Evolutionary conservation across 2,888 invertebrate genomes (phyloP).

Genomic region (Noctuana brunneofusca): DNA sequence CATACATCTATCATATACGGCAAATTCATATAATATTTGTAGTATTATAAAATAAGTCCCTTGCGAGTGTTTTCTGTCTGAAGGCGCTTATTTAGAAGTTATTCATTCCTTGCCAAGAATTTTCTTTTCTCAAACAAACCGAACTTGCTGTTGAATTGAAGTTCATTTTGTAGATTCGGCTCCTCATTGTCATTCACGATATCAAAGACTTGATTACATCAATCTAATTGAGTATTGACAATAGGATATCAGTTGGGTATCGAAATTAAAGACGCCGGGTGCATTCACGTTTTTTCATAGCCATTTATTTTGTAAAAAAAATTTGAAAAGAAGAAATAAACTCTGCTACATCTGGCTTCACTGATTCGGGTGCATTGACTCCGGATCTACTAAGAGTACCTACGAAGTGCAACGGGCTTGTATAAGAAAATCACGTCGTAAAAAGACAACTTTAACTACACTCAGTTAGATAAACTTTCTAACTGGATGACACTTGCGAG

Average conservation of each 20-base stretch:
- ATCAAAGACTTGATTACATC: constrained; percentile 9
- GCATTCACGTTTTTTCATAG: constrained; percentile 24
- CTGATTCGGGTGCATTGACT: constrained; percentile 22
- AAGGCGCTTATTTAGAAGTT: no score
- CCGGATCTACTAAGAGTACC: constrained; percentile 23
- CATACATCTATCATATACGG: not conserved
- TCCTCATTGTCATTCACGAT: not conserved
- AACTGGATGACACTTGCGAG: not conserved
- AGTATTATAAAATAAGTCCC: not conserved
- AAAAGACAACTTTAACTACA: not conserved
- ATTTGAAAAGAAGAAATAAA: not conserved
- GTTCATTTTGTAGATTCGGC: not conserved
- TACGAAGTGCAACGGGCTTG: constrained; percentile 20
- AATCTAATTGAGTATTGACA: constrained; percentile 29
- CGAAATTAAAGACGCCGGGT: constrained; percentile 22
- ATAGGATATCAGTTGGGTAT: constrained; percentile 21
- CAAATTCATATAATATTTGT: not conserved
- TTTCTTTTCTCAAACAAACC: no score
- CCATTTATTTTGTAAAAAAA: constrained; percentile 18
- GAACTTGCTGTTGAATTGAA: not conserved
- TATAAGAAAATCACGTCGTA: not conserved
- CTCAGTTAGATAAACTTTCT: constrained; percentile 2
- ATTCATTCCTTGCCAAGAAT: no score
- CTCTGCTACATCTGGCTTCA: constrained; percentile 7
- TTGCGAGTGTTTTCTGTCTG: no score